Base-by-base conservation (phyloP, 2,797 vertebrate genomes). In the Channa striata region DNA sequence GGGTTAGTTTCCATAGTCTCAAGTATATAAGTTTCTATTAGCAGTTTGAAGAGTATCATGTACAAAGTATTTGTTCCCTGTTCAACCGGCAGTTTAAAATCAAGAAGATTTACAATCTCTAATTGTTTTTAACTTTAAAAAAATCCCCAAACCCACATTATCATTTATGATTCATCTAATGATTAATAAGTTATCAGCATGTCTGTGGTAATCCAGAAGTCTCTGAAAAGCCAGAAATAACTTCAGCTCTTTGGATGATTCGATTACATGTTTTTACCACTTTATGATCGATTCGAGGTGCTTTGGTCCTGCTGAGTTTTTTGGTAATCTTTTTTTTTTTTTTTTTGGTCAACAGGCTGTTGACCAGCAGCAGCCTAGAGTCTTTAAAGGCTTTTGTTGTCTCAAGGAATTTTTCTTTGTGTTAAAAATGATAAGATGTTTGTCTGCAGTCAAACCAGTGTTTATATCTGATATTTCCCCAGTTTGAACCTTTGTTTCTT, bases 391-490 rank as follows among this genome's bases (percentile, higher is more conserved):
- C n/a, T 63, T 54, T 37, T 59, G 9, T 54, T 1, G 50, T 37
- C 5, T 30, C 1, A 25, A 44, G 58, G 12, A 21, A 8, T 3
- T 30, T 21, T n/a, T 1, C 21, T 57, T 61, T 57, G 36, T 46
- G 16, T 10, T 4, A 2, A n/a, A 13, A 46, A 17, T 46, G n/a
- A 34, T 13, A 12, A n/a, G 5, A n/a, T 50, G 9, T 49, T 37
- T 56, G 16, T 49, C 11, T 46, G 14, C 4, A n/a, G 5, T 6
- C 20, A 39, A 53, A 49, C 7, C 4, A 25, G 6, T 1, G 0
- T 42, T 59, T 48, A 11, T 36, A 74, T 34, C 20, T 20, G 52
- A 3, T 20, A 34, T 53, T 21, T 53, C 11, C 48, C 12, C 48
- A 46, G 2, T 46, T 49, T 56, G 11, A 54, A 16, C 44, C 8